Conservation (phyloP, 2,888 invertebrate genomes). For the Xylocampa areola region DNA sequence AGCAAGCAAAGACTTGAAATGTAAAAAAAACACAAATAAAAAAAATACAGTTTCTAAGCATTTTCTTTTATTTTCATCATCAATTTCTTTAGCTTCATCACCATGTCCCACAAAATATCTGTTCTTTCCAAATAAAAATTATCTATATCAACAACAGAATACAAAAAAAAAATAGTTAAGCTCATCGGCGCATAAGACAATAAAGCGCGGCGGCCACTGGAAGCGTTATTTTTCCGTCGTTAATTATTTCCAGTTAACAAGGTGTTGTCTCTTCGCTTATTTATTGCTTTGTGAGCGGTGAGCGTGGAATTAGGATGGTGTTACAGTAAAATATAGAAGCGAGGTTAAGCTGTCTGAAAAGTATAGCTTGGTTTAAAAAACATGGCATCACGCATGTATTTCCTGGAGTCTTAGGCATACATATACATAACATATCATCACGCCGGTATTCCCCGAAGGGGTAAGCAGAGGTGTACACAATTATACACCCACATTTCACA, state of each 20-base stretch:
- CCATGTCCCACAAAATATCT: too few relatives aligned
- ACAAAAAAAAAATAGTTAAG: slow-evolving; percentile 41
- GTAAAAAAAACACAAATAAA: too few relatives aligned
- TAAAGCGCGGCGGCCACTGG: slow-evolving; percentile 57
- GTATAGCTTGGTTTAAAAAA: neutral
- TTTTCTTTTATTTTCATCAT: too few relatives aligned
- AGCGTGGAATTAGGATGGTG: slow-evolving; percentile 49
- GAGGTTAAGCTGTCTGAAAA: neutral
- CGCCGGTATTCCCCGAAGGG: too few relatives aligned
- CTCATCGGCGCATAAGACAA: slow-evolving; percentile 53
- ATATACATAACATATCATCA: too few relatives aligned
- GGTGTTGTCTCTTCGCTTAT: slow-evolving; percentile 87
- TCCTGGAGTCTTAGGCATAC: too few relatives aligned
- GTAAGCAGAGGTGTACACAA: too few relatives aligned
- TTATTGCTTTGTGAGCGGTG: slow-evolving; percentile 83
- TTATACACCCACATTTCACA: too few relatives aligned
- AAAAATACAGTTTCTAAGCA: too few relatives aligned
- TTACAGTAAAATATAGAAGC: slow-evolving; percentile 43
- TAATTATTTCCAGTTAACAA: slow-evolving; percentile 89
- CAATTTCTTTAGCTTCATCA: too few relatives aligned
- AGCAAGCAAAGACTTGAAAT: too few relatives aligned
- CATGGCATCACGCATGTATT: too few relatives aligned
- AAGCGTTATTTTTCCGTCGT: slow-evolving; percentile 83
- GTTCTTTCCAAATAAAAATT: neutral
- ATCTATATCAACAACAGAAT: slow-evolving; percentile 18